phyloP scores from a whole-genome alignment of 2,113 vertebrate species.

The Agapornis roseicollis region DNA sequence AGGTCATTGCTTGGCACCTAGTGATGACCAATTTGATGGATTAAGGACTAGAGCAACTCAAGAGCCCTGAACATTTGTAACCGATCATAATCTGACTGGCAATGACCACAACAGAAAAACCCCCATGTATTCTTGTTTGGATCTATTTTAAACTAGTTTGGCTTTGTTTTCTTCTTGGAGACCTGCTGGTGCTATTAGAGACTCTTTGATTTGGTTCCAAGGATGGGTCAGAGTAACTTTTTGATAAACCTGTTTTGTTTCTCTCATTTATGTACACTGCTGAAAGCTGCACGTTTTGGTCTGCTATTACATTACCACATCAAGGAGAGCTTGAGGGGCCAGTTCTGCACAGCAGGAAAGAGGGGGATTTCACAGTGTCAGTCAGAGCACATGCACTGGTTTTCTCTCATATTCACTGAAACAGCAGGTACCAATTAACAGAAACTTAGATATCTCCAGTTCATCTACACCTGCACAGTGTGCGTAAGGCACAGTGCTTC shows the following conservation, averaged over 20 bases:
- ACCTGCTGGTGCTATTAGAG: conserved; percentile 1
- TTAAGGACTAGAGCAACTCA: not conserved
- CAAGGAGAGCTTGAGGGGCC: not conserved
- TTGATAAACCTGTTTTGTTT: conserved; percentile 28
- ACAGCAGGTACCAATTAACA: not conserved
- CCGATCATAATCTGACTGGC: conserved; percentile 27
- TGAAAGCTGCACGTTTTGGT: not conserved
- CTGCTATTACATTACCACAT: not conserved
- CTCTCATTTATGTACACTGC: not conserved
- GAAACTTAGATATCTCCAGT: not conserved
- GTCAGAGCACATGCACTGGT: not conserved
- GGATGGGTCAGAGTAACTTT: conserved; percentile 42
- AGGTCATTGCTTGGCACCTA: conserved; percentile 43
- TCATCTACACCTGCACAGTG: not conserved
- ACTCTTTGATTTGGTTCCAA: conserved; percentile 47
- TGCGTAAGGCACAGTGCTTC: not conserved
- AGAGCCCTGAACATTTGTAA: conserved; percentile 34
- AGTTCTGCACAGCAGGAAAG: not conserved
- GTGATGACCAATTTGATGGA: conserved; percentile 4
- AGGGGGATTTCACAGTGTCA: not conserved
- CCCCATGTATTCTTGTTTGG: not conserved
- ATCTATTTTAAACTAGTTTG: conserved; percentile 37
- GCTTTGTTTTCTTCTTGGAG: conserved; percentile 35
- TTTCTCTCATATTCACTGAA: not conserved
- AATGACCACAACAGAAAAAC: not conserved